Evolutionary conservation across 2,797 vertebrate genomes (phyloP), one percentile per base, ranked within the genome.

Genomic region (Zonotrichia albicollis): DNA sequence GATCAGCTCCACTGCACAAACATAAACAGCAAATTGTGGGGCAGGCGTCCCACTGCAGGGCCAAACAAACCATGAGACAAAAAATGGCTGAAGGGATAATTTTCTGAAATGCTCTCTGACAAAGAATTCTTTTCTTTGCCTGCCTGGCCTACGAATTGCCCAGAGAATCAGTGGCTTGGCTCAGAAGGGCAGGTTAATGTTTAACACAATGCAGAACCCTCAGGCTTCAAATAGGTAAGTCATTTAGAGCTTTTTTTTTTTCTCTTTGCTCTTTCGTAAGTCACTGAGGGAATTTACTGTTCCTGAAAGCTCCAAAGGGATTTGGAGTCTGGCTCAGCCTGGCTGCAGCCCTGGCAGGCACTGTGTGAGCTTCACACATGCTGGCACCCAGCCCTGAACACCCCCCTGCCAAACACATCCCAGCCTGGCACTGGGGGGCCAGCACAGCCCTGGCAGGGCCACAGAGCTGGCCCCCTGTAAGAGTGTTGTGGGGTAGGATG

Each of bases 1-100:
- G 84, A 89, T 93, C 76, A 87, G 94, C 95, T 85, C 66, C 68
- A 60, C 84, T 95, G 92, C 92, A 92, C 95, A 95, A 94, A 95
- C 38, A 96, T 92, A 93, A 95, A 89, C 93, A 91, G 84, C 70
- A 93, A 76, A 91, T 38, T 93, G 93, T 93, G 76, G 73, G 55
- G 76, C 91, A 29, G 29, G 53, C 76, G 36, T 70, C 50, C 79
- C 25, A 25, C 57, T 2, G 3, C 89, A 42, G 81, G 78, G 82
- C 91, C 95, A 94, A 95, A 93, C 75, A 91, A 96, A 95, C 1
- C 3, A 83, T 67, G 45, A 88, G 84, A 79, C 54, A 95, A 72
- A 93, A 95, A 96, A 83, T 55, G 81, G 84, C 92, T 76, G 89
- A 76, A 94, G 76, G 81, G 90, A 79, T 84, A 85, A 84, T 88